A percentile compares a stretch with the other conserved stretches of the same genome.
phyloP scores from a whole-genome alignment of 2,113 vertebrate species.

The Cranoglanis bouderius region DNA sequence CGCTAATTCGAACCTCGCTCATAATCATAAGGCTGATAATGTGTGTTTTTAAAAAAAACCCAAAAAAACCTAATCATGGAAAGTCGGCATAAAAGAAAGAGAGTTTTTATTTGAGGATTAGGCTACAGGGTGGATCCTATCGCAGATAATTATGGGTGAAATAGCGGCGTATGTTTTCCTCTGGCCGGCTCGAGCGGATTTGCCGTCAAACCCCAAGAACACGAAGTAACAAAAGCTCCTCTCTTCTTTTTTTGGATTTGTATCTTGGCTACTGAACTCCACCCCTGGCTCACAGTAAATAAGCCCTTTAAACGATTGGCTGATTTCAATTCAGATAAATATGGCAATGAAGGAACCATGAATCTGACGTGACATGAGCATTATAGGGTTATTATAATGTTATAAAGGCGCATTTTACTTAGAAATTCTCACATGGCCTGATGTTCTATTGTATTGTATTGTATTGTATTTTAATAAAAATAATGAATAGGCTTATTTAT shows the following conservation, averaged over 20 bases:
- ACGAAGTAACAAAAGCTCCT: conserved; percentile 18
- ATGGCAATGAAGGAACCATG: background rate
- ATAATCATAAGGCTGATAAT: background rate
- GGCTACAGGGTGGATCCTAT: conserved; percentile 26
- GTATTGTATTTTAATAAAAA: background rate
- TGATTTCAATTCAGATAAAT: background rate
- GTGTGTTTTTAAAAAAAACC: background rate
- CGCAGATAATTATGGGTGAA: conserved; percentile 26
- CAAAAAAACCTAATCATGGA: background rate
- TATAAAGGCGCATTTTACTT: background rate
- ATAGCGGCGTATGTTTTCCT: conserved; percentile 21
- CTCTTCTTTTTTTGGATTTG: conserved; percentile 28
- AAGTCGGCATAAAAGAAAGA: background rate
- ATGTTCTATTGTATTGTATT: background rate
- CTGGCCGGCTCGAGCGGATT: conserved; percentile 14
- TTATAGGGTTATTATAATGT: background rate
- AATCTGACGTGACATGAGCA: no score
- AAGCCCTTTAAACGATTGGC: background rate
- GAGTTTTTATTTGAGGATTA: conserved; percentile 4
- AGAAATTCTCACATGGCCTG: background rate
- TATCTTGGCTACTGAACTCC: conserved; percentile 3
- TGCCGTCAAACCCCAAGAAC: conserved; percentile 14
- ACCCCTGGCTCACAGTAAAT: background rate
- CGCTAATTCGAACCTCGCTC: background rate
- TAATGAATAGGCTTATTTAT: background rate